phyloP scores from a whole-genome alignment of 2,797 vertebrate species.

The Pachyuromys duprasi region DNA sequence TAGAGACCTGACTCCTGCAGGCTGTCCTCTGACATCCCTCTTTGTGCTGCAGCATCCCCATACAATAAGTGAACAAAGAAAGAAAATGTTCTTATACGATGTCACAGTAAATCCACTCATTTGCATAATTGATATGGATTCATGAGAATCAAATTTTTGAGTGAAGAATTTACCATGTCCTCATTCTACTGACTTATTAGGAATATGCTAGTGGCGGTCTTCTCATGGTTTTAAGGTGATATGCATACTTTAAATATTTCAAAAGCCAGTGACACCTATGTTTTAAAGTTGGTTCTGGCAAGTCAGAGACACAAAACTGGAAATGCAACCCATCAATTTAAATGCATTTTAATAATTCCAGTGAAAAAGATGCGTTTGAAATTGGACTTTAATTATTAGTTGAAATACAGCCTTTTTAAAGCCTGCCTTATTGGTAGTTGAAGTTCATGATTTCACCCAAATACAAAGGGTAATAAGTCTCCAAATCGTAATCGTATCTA shows the following conservation, averaged over 20 bases:
- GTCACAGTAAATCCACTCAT: background rate
- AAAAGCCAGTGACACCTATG: background rate
- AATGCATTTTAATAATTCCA: background rate
- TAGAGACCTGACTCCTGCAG: background rate
- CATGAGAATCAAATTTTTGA: background rate
- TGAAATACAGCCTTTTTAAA: conserved; percentile 16
- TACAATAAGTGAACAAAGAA: background rate
- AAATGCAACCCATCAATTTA: background rate
- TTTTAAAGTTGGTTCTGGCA: background rate
- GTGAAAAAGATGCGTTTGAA: background rate
- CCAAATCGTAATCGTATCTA: background rate
- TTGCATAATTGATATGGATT: background rate
- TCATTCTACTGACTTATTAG: background rate
- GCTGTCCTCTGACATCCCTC: background rate
- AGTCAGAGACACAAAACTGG: background rate
- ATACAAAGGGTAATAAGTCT: conserved; percentile 5
- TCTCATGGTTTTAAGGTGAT: background rate
- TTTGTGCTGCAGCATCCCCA: background rate
- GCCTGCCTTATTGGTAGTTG: background rate
- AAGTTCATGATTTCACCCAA: background rate
- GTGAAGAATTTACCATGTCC: background rate
- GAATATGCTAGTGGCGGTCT: background rate
- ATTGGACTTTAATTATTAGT: conserved; percentile 15
- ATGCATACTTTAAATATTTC: background rate
- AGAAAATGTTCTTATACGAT: background rate